Percentiles rank a stretch among this genome's conserved stretches.
These are phyloP conservation scores for Rhinichthys klamathensis DNA, from an alignment of 2,113 vertebrate genomes.

Conservation along the genomic window DNA sequence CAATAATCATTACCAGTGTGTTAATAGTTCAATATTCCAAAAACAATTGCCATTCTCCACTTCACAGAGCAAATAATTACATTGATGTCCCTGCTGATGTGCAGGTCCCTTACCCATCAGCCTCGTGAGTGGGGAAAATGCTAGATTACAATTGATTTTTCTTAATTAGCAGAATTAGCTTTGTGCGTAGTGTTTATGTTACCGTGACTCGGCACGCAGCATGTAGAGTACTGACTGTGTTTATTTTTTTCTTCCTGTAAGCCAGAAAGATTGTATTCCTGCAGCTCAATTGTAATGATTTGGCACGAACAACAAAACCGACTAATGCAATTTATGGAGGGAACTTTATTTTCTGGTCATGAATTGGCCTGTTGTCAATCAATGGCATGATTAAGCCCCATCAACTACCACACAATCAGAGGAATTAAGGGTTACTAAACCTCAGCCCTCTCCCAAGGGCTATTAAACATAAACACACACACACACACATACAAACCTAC, in stretches of 20 bases:
- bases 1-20: conserved; percentile 55
- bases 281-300: conserved; percentile 82
- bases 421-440: conserved; percentile 73
- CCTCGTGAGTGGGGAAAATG: conserved; percentile 42
- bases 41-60: conserved; percentile 64
- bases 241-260: conserved; percentile 25
- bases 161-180: conserved; percentile 50
- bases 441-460: conserved; percentile 36
- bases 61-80: conserved; percentile 60
- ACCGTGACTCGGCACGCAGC: neutral
- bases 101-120: conserved; percentile 29
- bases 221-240: neutral
- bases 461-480: conserved; percentile 9
- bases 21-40: conserved; percentile 59
- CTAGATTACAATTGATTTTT: conserved; percentile 54
- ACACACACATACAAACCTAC: neutral
- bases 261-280: conserved; percentile 66
- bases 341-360: conserved; percentile 87
- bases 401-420: conserved; percentile 81
- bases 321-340: conserved; percentile 83
- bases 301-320: conserved; percentile 72
- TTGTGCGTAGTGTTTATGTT: conserved; percentile 33
- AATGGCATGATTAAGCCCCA: conserved; percentile 86
- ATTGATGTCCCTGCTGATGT: conserved; percentile 56
- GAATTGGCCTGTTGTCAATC: conserved; percentile 81